Base-by-base conservation (phyloP, 1,140 invertebrate species). In the Drosophila ananassae region DNA sequence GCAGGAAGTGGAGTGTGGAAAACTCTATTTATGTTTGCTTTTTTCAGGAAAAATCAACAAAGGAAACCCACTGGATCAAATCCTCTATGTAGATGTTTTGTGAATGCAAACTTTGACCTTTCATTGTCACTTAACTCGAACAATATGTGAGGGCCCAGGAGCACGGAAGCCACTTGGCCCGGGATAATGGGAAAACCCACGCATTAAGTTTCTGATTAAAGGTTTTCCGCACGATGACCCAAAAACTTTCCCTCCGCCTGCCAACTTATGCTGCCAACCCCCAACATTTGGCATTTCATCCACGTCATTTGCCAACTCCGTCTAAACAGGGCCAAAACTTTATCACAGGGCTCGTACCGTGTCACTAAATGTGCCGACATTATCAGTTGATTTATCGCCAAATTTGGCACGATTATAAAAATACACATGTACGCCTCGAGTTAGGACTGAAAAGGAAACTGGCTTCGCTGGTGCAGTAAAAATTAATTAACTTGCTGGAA, bases 381-480 rank as follows among this genome's bases (percentile, higher is more conserved):
- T 89, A 89, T 89, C 79, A 79, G 79, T 79, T 89, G 83, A 89
- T 89, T 89, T 89, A 89, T 89, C 55, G 83, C 67, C 83, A 87
- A 71, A 89, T 89, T 87, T 55, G 56, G 60, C 61, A 68, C 53
- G 71, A 44, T 58, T 67, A 52, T 79, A 68, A 79, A 79, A 67
- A 61, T 68, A 63, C 8, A 44, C 13, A 44, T n/a, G 17, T 41
- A 32, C 52, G 51, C 54, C 17, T 2, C 28, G 12, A 24, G 13
- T 17, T 17, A 28, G 34, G 5, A 0, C 21, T 47, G 9, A 22
- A 52, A 32, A 52, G 62, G 37, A 13, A 82, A 73, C 24, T 39
- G 56, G 58, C 37, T 56, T 9, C 22, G 21, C 21, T 17, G 44
- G 8, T 6, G 44, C 44, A 10, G 60, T 82, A 76, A 68, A 87